Evolutionary conservation across 2,797 vertebrate genomes (phyloP).

Genomic region (Ceyx erithaca): DNA sequence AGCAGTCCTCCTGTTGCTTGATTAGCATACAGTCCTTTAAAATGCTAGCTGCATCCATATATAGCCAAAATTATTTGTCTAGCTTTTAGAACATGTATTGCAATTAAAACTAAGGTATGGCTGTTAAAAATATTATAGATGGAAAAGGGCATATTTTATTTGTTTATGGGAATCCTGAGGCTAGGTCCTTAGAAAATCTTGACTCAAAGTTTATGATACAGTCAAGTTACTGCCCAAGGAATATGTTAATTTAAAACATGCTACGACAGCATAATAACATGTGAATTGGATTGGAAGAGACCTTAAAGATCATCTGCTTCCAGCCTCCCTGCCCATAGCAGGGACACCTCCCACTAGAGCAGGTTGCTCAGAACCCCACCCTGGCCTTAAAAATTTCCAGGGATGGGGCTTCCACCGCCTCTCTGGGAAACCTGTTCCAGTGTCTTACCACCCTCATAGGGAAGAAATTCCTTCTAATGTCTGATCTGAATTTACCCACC

Average conservation of each 20-base stretch:
- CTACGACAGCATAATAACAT: no score
- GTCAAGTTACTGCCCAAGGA: not conserved
- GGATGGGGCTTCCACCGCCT: no score
- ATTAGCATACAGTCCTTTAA: not conserved
- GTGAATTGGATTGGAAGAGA: no score
- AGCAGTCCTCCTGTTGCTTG: not conserved
- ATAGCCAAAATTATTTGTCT: not conserved
- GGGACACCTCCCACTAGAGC: no score
- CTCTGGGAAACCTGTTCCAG: no score
- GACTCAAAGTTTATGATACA: not conserved
- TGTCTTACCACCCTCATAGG: no score
- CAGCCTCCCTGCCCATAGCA: no score
- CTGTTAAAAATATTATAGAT: not conserved
- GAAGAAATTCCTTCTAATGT: no score
- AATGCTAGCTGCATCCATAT: not conserved
- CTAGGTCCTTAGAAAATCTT: not conserved
- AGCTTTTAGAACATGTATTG: not conserved
- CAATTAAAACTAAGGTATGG: not conserved
- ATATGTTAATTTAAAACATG: not conserved
- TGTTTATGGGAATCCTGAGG: not conserved
- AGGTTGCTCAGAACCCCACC: no score
- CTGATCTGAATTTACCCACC: no score
- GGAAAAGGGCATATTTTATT: not conserved
- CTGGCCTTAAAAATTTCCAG: no score
- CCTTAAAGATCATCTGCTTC: no score